These are phyloP conservation scores for Chiloscyllium plagiosum DNA, from an alignment of 2,113 vertebrate species.

Conservation along the genomic window DNA sequence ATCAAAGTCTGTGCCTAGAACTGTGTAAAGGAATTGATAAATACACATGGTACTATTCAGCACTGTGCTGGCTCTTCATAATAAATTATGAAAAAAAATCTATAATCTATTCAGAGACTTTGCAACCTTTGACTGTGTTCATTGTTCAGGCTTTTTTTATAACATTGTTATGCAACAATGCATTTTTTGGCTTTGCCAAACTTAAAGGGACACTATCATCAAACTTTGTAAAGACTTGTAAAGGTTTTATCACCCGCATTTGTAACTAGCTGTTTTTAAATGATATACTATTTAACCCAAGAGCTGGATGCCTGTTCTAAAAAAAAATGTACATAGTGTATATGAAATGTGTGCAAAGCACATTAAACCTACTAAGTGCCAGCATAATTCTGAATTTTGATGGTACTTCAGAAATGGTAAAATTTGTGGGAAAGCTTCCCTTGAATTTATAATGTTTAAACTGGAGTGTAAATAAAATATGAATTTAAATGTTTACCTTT, in stretches of 20 bases:
- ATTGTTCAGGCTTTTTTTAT: not conserved
- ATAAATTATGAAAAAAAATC: constrained; percentile 2
- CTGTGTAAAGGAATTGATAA: constrained; percentile 2
- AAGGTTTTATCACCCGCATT: not conserved
- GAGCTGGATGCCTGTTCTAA: not conserved
- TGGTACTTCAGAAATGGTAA: constrained; percentile 10
- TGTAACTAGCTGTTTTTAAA: constrained; percentile 18
- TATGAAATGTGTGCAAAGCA: constrained; percentile 21
- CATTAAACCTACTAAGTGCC: constrained; percentile 2
- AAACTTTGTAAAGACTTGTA: constrained; percentile 19
- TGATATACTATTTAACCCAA: not conserved
- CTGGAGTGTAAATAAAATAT: constrained; percentile 18
- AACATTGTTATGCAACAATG: constrained; percentile 11
- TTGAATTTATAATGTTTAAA: constrained; percentile 35
- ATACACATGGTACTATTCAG: not conserved
- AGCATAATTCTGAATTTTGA: constrained; percentile 25
- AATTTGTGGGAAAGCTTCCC: not conserved
- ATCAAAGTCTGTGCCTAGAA: not conserved
- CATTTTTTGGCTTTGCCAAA: constrained; percentile 23
- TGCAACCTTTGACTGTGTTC: not conserved
- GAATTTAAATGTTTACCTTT: constrained; percentile 7
- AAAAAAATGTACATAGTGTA: constrained; percentile 26
- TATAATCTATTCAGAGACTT: constrained; percentile 20
- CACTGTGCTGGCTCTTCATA: not conserved
- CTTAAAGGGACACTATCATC: not conserved